Conservation (phyloP, 2,113 vertebrate genomes). For the Sciurus niger region DNA sequence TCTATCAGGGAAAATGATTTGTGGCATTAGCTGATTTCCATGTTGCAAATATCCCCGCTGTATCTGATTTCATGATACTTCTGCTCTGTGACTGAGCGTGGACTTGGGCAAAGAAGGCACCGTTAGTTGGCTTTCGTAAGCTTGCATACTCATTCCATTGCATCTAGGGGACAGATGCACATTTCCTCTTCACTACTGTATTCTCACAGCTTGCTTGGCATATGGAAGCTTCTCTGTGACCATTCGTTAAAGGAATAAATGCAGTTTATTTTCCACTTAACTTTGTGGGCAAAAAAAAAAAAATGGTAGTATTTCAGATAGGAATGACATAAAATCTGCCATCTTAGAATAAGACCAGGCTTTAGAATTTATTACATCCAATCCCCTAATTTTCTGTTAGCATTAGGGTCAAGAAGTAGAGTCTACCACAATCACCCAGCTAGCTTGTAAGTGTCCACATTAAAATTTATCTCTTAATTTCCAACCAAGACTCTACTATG, state of each 20-base stretch:
- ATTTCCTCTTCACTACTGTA: background rate
- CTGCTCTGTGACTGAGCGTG: background rate
- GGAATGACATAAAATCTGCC: background rate
- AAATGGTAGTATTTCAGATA: conserved; percentile 10
- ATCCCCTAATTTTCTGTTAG: background rate
- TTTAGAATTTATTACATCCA: background rate
- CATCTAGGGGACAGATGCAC: accelerated
- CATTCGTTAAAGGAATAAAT: background rate
- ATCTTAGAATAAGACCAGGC: conserved; percentile 8
- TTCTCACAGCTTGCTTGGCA: background rate
- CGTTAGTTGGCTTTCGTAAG: background rate
- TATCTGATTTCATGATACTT: background rate
- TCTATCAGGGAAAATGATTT: background rate
- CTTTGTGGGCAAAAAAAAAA: background rate
- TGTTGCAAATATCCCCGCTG: background rate
- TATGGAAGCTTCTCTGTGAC: background rate
- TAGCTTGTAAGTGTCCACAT: background rate
- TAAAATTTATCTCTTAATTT: background rate
- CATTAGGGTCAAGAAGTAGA: background rate
- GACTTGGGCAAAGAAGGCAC: background rate
- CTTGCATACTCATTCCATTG: accelerated
- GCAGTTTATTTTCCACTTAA: background rate
- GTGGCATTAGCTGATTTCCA: background rate
- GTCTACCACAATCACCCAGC: background rate
- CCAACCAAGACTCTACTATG: background rate